Base-by-base conservation (phyloP, 2,888 invertebrate species). In the Itoplectis maculator region DNA sequence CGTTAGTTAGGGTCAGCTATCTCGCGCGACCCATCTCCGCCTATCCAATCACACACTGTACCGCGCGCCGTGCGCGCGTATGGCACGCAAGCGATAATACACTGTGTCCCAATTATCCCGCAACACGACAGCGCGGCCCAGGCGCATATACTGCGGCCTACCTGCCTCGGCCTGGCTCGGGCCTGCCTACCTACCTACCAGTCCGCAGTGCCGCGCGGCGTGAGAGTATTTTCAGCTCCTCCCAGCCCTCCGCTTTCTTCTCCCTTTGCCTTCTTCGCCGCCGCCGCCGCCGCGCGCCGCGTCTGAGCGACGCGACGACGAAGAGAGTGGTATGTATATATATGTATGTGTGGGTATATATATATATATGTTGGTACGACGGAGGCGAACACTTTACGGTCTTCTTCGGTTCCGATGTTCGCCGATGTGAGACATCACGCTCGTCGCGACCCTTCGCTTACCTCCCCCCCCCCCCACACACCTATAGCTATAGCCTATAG, bases 21-120 rank as follows among this genome's bases (percentile, higher is more conserved):
- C 92, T 92, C 89, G 89, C 89, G 92, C 92, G 92, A 92, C 92
- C 91, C 92, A 92, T 92, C 92, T 92, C 92, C 92, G 92, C 92
- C 92, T 92, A 92, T 92, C 92, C 92, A 92, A 92, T 92, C 92
- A 92, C 92, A 92, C 90, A 90, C 89, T 84, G 87, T 88, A 88
- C 88, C 88, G n/a, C n/a, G n/a, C 89, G 82, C 69, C 78, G 63
- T 75, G 79, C 89, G 88, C 88, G 87, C 89, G 88, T 91, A 91
- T 90, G 88, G 90, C 92, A 92, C 92, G 92, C 92, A 91, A 91
- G 87, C 92, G 90, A 89, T 92, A 92, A 91, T 92, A 91, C 91
- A 91, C 89, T 89, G 90, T 92, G 92, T 92, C 92, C 92, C 92
- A 92, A 92, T 92, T 92, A 92, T 92, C 91, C 90, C 86, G 88